Conservation (phyloP, 2,113 vertebrate species). For the Pygoscelis antarcticus region DNA sequence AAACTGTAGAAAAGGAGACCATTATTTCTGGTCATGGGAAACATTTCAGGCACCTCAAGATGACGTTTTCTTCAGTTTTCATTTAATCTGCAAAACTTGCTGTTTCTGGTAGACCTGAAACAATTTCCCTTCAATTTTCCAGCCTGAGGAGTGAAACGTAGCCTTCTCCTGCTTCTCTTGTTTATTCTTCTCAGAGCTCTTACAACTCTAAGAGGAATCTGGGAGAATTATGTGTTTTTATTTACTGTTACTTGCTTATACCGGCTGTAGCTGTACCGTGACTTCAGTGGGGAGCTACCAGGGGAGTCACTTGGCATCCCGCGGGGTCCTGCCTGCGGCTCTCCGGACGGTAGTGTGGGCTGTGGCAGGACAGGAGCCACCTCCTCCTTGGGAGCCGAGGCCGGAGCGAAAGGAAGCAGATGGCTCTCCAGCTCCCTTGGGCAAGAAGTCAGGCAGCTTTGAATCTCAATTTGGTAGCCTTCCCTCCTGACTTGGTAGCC, state of each 20-base stretch:
- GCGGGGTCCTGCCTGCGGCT: background rate
- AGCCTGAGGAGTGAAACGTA: background rate
- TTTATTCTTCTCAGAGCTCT: background rate
- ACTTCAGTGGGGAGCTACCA: background rate
- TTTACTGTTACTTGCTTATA: background rate
- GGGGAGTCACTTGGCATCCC: background rate
- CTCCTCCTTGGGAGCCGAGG: background rate
- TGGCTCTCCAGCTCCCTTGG: background rate
- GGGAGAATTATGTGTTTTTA: background rate
- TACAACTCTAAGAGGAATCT: background rate
- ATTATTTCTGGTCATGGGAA: background rate
- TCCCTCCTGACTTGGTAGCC: background rate
- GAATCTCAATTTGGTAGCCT: background rate
- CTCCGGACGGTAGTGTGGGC: accelerated
- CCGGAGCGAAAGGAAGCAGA: background rate
- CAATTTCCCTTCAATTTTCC: background rate
- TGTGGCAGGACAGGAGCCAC: background rate
- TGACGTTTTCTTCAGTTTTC: background rate
- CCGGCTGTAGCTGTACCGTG: background rate
- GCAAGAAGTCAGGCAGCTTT: background rate
- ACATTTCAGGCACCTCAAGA: background rate
- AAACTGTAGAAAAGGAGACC: background rate
- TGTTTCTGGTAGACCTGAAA: background rate
- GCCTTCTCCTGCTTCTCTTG: background rate
- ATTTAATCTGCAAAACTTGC: background rate